Base-by-base conservation (phyloP, 2,113 vertebrate genomes). In the Tautogolabrus adspersus region DNA sequence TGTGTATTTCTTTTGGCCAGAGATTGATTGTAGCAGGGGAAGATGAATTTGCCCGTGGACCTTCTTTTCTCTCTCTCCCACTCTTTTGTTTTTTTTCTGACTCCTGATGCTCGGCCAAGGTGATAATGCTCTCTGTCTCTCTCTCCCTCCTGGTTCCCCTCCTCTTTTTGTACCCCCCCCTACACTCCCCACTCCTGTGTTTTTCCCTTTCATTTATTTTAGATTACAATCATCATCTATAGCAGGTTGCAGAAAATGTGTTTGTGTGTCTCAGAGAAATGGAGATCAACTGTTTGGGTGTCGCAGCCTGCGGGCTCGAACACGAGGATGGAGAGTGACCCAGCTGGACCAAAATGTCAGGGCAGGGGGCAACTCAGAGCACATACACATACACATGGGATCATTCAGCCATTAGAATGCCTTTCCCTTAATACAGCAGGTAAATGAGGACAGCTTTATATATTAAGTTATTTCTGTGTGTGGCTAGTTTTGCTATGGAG, bases 1-100 rank as follows among this genome's bases (percentile, higher is more conserved):
- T 98, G 96, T 99, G 97, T 98, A 96, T 98, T 98, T 97, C 96
- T 98, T 97, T 96, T 96, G 96, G 95, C 96, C 96, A 96, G 96
- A 97, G 97, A 99, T 99, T 98, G 97, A 99, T 99, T 96, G 97
- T 97, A 96, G 96, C 95, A 95, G 95, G 89, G 85, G 94, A 97
- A 99, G 97, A 99, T 98, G 96, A 97, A 99, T 99, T 96, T 97
- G 95, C 97, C 95, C 96, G 92, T 93, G 95, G 96, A 96, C 96
- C 94, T 94, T 95, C 96, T 94, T 94, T 94, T 94, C 95, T 95
- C 88, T 92, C 91, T 92, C 91, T 89, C 88, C 88, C 73, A 84
- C 88, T 86, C 82, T 85, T 88, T 68, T 89, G 26, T 81, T 82
- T 80, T 76, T 82, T 92, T 90, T 90, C 88, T 85, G 91, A 91